phyloP scores from a whole-genome alignment of 2,888 invertebrate genomes.

The Nephrotoma flavescens region DNA sequence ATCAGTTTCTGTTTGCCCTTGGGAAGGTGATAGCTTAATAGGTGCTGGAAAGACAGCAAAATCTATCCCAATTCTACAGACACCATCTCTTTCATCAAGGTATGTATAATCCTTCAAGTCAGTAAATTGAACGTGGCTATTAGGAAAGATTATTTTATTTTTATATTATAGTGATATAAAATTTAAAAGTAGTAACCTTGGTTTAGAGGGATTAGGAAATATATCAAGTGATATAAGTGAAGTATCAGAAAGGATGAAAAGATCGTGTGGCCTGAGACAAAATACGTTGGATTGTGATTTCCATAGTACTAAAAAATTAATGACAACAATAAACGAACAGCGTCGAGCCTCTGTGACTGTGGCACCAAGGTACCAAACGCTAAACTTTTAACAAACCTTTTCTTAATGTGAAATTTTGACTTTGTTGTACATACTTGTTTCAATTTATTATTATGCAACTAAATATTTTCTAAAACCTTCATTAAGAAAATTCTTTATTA shows the following conservation, averaged over 20 bases:
- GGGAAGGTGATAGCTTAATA: slow-evolving; percentile 20
- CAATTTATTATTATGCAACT: neutral
- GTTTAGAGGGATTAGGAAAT: slow-evolving; percentile 1
- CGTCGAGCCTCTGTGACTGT: slow-evolving; percentile 29
- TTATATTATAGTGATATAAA: neutral
- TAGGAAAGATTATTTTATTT: neutral
- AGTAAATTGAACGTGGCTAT: neutral
- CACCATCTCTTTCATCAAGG: neutral
- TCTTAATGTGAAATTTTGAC: neutral
- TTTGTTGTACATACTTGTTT: neutral
- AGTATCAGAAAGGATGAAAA: slow-evolving; percentile 42
- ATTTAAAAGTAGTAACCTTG: neutral
- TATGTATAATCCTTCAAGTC: neutral
- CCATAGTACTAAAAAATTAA: slow-evolving; percentile 32
- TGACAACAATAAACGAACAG: slow-evolving; percentile 26
- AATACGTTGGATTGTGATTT: slow-evolving; percentile 50
- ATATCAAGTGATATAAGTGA: slow-evolving; percentile 43
- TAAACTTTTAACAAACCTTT: neutral
- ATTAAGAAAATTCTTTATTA: neutral
- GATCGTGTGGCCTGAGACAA: slow-evolving; percentile 48
- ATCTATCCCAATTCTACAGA: neutral
- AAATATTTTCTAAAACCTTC: neutral
- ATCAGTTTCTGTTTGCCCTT: slow-evolving; percentile 23
- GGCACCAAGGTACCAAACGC: slow-evolving; percentile 23
- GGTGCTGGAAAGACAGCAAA: neutral